Base-by-base conservation (phyloP, 2,113 vertebrate genomes). In the Equus quagga region DNA sequence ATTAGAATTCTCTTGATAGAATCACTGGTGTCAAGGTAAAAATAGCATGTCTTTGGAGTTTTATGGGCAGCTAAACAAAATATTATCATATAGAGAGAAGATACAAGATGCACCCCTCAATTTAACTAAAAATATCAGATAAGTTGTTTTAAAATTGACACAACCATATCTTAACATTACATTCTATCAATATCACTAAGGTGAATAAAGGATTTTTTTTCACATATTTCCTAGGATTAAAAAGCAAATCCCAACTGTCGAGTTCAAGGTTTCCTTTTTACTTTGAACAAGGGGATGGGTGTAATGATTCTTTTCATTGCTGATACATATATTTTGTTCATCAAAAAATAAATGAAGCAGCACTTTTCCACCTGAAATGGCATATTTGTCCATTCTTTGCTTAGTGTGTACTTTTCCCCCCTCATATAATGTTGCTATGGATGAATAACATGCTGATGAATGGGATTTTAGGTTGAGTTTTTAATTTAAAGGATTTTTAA, bases 391-490 rank as follows among this genome's bases (percentile, higher is more conserved):
- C 98, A 98, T 89, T 98, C 58, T 91, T 49, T 97, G 97, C 94
- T 98, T 98, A 97, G 73, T 94, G 84, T 91, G 60, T 87, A 89
- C 83, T 97, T 98, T 98, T 94, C 84, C 97, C 88, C 8, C 65
- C 46, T 69, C 96, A 95, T 91, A 97, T 96, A 97, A 95, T 92
- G 96, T 88, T 97, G 96, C 33, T 96, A 88, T 95, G 98, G 96
- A 98, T 98, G 98, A 96, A 80, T 98, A 98, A 96, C 75, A 97
- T 96, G 83, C 96, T 98, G 98, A 98, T 98, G 97, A 99, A 97
- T 97, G 85, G 49, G 89, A 98, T 98, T 98, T 98, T 96, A 96
- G 78, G 80, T 88, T 54, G 0, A 96, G 82, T 91, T 97, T 98
- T 93, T 94, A 98, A 83, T 97, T 97, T 97, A 96, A 95, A 98